These are phyloP conservation scores for Perithous albicinctus DNA, from an alignment of 2,888 invertebrate species.

Conservation along the genomic window DNA sequence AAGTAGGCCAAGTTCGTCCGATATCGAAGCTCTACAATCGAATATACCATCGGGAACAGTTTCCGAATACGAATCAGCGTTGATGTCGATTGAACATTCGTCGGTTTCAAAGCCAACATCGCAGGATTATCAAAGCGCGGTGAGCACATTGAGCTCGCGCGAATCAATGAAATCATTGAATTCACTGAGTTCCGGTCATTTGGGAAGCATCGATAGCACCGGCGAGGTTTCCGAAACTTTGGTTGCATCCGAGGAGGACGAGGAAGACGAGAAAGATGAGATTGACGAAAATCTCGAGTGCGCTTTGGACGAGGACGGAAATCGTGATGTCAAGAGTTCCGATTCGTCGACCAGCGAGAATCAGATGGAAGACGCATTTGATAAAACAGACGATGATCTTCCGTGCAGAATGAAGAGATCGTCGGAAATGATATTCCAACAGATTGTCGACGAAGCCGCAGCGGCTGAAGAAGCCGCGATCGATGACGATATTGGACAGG, in stretches of 20 bases:
- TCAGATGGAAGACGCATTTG: constrained; percentile 77
- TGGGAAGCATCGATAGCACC: constrained; percentile 93
- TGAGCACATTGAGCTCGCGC: constrained; percentile 94
- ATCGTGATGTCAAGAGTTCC: constrained; percentile 72
- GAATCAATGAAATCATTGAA: constrained; percentile 96
- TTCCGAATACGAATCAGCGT: constrained; percentile 94
- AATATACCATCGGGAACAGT: constrained; percentile 89
- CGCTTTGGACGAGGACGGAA: constrained; percentile 82
- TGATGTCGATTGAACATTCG: constrained; percentile 92
- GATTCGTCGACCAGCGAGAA: constrained; percentile 76
- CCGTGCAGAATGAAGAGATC: constrained; percentile 93
- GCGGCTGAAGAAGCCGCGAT: constrained; percentile 73
- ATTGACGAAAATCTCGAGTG: constrained; percentile 86
- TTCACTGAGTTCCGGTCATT: constrained; percentile 95
- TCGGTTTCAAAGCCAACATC: constrained; percentile 91
- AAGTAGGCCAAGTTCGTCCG: constrained; percentile 94
- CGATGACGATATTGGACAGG: constrained; percentile 84
- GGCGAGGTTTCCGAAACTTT: constrained; percentile 97
- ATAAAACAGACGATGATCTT: constrained; percentile 85
- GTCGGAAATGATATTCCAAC: constrained; percentile 95
- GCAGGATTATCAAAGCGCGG: constrained; percentile 94
- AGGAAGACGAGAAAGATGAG: constrained; percentile 88
- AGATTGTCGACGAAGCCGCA: constrained; percentile 87
- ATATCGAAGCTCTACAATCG: constrained; percentile 90
- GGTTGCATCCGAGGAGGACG: constrained; percentile 93